Evolutionary conservation across 2,888 invertebrate species (phyloP).

Genomic region (Nomada fucata): DNA sequence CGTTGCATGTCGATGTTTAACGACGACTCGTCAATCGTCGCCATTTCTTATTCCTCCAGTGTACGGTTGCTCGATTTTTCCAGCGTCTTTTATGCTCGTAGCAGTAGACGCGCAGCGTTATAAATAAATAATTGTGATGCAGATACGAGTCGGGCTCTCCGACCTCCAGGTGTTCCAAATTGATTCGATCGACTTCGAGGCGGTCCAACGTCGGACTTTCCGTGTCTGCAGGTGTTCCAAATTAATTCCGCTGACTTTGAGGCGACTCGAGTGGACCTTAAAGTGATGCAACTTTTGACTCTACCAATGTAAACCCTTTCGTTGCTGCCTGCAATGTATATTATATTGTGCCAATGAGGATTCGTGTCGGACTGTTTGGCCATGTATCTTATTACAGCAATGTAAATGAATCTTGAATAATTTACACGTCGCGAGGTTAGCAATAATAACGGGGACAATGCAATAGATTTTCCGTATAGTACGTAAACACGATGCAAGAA

Average conservation of each 20-base stretch:
- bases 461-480: conserved; percentile 40
- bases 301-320: conserved; percentile 3
- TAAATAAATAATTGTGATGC: no score
- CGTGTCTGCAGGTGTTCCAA: background rate
- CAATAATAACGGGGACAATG: conserved; percentile 52
- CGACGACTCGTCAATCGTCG: background rate
- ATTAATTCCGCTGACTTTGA: background rate
- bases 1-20: conserved; percentile 20
- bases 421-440: conserved; percentile 39
- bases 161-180: background rate
- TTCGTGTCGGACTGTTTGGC: conserved; percentile 26
- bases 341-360: conserved; percentile 14
- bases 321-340: background rate
- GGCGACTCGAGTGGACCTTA: no score
- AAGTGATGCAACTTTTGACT: no score
- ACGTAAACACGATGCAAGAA: conserved; percentile 45
- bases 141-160: background rate
- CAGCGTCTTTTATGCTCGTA: no score
- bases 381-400: conserved; percentile 31
- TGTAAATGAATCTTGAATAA: conserved; percentile 23
- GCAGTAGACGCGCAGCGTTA: no score
- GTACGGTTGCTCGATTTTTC: no score
- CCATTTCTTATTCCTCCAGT: no score
- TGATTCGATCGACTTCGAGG: no score
- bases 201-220: background rate